Conservation (phyloP, 2,888 invertebrate species). For the Eulithis prunata region DNA sequence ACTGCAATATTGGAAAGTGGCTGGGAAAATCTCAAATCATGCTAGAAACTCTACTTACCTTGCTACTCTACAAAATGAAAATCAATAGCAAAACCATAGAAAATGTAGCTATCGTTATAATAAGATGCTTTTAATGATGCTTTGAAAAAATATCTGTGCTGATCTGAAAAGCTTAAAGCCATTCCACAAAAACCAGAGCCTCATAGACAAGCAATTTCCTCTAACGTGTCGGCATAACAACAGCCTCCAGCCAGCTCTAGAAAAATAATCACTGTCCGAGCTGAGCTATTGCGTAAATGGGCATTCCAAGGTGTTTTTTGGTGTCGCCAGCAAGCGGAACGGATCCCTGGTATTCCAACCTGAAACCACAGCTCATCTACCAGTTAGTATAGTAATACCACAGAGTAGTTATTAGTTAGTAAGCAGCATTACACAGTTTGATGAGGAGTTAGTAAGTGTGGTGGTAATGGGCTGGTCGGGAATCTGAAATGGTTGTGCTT, state of each 20-base stretch:
- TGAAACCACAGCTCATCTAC: constrained; percentile 1
- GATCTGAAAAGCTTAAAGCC: neutral
- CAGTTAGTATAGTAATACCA: constrained; percentile 12
- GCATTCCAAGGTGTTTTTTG: constrained; percentile 76
- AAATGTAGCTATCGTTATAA: too few relatives aligned
- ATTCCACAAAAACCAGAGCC: neutral
- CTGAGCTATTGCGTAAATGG: constrained; percentile 62
- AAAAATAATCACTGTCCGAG: constrained; percentile 23
- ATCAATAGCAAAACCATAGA: too few relatives aligned
- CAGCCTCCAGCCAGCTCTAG: constrained; percentile 18
- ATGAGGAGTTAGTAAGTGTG: constrained; percentile 13
- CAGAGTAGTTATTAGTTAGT: constrained; percentile 8
- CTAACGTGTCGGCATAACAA: constrained; percentile 12
- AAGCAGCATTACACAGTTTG: neutral
- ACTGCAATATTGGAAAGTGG: constrained; percentile 22
- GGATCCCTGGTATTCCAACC: constrained; percentile 59
- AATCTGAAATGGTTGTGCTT: constrained; percentile 25
- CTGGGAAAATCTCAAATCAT: constrained; percentile 17
- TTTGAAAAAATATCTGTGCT: too few relatives aligned
- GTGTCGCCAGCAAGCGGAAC: constrained; percentile 66
- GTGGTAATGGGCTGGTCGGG: constrained; percentile 27
- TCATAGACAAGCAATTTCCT: neutral
- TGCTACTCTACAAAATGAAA: too few relatives aligned
- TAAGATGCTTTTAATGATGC: too few relatives aligned
- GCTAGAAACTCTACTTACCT: constrained; percentile 6